Percentiles rank a stretch among this genome's conserved stretches.
Evolutionary conservation across 1,140 invertebrate species (phyloP).

Genomic region (Carposina sasakii): DNA sequence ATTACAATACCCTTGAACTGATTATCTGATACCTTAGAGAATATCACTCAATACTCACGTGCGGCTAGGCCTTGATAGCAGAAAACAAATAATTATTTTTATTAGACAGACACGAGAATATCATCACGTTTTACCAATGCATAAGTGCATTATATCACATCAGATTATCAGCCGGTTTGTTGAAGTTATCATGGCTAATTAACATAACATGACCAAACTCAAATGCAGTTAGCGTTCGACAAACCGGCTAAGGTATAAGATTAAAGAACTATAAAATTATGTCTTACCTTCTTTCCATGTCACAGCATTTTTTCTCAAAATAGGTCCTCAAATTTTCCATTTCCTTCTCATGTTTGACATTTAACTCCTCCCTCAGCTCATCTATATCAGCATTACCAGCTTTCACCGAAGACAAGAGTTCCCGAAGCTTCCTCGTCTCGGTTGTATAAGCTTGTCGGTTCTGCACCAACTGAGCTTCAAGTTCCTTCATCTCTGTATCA

Average conservation of each 20-base stretch:
- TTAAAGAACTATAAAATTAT: too few relatives aligned
- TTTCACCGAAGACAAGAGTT: conserved; percentile 66
- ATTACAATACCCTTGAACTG: too few relatives aligned
- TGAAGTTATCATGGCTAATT: too few relatives aligned
- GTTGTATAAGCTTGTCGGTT: conserved; percentile 59
- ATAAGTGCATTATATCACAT: too few relatives aligned
- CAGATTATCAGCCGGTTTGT: too few relatives aligned
- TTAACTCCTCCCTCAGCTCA: conserved; percentile 72
- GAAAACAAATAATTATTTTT: conserved; percentile 17
- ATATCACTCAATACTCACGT: too few relatives aligned
- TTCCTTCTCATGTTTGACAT: conserved; percentile 78
- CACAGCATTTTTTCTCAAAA: conserved; percentile 83
- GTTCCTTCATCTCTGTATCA: conserved; percentile 65
- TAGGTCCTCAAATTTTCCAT: conserved; percentile 85
- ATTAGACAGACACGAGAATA: conserved; percentile 1
- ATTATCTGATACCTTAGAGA: too few relatives aligned
- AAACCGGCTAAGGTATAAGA: too few relatives aligned
- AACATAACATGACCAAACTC: too few relatives aligned
- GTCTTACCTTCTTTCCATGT: conserved; percentile 82
- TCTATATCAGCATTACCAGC: conserved; percentile 69
- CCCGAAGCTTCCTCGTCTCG: conserved; percentile 63
- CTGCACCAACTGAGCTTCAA: conserved; percentile 51
- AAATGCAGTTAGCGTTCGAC: too few relatives aligned
- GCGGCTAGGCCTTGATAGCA: conserved; percentile 35
- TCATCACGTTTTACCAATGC: too few relatives aligned